These are phyloP conservation scores for Euleptes europaea DNA, from an alignment of 2,113 vertebrate species.

Conservation along the genomic window DNA sequence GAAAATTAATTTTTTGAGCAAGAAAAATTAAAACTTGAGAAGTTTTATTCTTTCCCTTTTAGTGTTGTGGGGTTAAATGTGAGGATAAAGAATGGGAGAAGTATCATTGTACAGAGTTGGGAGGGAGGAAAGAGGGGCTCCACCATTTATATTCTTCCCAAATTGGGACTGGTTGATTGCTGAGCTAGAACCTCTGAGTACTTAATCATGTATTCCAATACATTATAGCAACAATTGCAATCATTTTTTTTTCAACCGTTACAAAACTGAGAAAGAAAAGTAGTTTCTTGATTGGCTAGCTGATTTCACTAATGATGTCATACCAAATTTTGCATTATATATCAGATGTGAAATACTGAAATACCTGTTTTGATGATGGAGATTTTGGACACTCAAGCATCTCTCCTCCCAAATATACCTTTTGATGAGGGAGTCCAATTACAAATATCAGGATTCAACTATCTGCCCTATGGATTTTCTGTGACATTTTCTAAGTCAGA, in stretches of 20 bases:
- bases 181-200: background rate
- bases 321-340: background rate
- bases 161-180: background rate
- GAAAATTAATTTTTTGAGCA: background rate
- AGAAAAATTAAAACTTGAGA: background rate
- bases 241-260: background rate
- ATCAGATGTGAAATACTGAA: background rate
- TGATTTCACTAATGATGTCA: background rate
- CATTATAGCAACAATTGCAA: background rate
- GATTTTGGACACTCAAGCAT: background rate
- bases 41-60: no score
- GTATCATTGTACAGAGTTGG: background rate
- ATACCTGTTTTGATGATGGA: background rate
- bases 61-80: no score
- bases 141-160: background rate
- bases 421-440: background rate
- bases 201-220: background rate
- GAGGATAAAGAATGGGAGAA: no score
- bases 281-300: background rate
- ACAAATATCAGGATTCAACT: background rate
- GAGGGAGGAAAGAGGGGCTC: background rate
- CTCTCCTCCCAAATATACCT: background rate
- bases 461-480: background rate
- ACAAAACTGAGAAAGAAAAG: background rate
- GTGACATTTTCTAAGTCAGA: background rate